phyloP scores from a whole-genome alignment of 2,113 vertebrate genomes.

The Seriola aureovittata region DNA sequence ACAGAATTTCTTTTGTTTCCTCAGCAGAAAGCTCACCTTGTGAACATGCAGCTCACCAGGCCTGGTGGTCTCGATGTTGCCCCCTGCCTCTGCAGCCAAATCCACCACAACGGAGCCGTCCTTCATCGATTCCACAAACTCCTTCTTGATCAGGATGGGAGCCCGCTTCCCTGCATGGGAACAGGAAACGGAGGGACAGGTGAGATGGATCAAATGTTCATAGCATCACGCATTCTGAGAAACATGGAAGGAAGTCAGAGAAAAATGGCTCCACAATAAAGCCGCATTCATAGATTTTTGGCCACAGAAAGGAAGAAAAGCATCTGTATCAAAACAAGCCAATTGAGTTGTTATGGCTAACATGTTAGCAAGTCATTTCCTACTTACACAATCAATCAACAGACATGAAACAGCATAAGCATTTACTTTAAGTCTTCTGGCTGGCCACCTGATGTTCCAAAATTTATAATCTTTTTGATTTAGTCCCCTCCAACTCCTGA shows the following conservation, averaged over 20 bases:
- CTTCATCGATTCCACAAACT: conserved; percentile 81
- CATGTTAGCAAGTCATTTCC: not conserved
- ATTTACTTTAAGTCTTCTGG: not conserved
- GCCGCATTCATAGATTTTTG: not conserved
- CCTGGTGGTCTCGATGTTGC: conserved; percentile 83
- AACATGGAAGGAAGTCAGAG: not conserved
- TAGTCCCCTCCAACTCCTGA: not conserved
- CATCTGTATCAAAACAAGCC: not conserved
- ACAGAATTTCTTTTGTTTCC: not conserved
- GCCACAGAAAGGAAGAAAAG: conserved; percentile 13
- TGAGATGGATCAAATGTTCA: conserved; percentile 6
- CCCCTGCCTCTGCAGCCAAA: conserved; percentile 82
- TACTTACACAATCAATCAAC: not conserved
- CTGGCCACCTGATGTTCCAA: not conserved
- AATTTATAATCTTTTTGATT: not conserved
- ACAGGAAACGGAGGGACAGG: not conserved
- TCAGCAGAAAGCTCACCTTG: conserved; percentile 64
- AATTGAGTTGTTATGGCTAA: not conserved
- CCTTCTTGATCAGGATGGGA: conserved; percentile 78
- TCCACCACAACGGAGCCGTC: conserved; percentile 82
- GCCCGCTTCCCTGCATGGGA: conserved; percentile 70
- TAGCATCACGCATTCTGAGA: not conserved
- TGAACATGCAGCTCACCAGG: conserved; percentile 74
- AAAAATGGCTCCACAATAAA: not conserved
- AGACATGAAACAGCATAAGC: not conserved